phyloP scores from a whole-genome alignment of 1,140 invertebrate species.

The Plodia interpunctella region DNA sequence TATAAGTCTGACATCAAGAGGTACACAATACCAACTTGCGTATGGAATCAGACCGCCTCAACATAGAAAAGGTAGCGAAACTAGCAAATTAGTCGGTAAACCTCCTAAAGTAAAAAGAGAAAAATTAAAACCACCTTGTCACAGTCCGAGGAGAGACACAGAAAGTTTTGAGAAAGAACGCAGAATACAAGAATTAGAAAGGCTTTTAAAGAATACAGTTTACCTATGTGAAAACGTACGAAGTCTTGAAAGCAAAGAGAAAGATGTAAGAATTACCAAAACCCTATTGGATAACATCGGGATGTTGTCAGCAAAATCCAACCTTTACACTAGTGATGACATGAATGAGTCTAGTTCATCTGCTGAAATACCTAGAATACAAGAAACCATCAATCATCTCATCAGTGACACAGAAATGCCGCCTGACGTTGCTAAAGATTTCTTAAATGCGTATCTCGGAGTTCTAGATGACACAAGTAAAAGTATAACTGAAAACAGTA shows the following conservation, averaged over 20 bases:
- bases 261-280: constrained; percentile 53
- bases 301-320: constrained; percentile 28
- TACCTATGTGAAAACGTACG: constrained; percentile 47
- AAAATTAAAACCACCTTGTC: constrained; percentile 19
- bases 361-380: constrained; percentile 45
- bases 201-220: constrained; percentile 55
- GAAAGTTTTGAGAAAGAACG: constrained; percentile 48
- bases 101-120: constrained; percentile 1
- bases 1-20: constrained; percentile 31
- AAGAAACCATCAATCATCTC: constrained; percentile 50
- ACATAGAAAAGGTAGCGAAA: neutral
- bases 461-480: constrained; percentile 32
- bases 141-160: constrained; percentile 24
- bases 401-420: constrained; percentile 48
- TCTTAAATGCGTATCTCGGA: constrained; percentile 54
- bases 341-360: constrained; percentile 35
- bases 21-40: constrained; percentile 43
- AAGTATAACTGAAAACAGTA: constrained; percentile 24
- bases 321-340: constrained; percentile 7
- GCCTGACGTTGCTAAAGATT: constrained; percentile 47
- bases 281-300: constrained; percentile 43
- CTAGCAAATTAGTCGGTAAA: neutral
- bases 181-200: constrained; percentile 56
- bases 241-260: constrained; percentile 33
- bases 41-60: neutral